Base-by-base conservation (phyloP, 2,888 invertebrate genomes). In the Sarcophaga subvicina region DNA sequence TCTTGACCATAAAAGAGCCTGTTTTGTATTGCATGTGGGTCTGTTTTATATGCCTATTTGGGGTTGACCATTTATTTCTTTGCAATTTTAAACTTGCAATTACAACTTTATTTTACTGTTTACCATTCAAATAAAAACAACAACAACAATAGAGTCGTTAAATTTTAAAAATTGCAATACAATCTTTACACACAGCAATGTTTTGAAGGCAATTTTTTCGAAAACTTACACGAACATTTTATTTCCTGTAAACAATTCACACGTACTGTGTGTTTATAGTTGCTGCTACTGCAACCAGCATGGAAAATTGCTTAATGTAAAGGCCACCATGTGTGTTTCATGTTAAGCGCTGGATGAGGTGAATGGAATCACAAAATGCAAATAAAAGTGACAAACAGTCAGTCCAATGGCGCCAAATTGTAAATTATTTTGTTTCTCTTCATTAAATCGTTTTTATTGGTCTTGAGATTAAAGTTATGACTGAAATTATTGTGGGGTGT, bases 401-500 rank as follows among this genome's bases (percentile, higher is more conserved):
- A 85, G 75, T 82, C 78, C 73, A 81, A 78, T 82, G 85, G 85
- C 85, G 85, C 85, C 85, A 85, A 85, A 81, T 72, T 63, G 59
- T 70, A 84, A 76, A 79, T 66, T 71, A 37, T 63, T 11, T 62
- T 64, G 54, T 70, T 75, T 62, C 49, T 67, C 17, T 66, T 10
- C 17, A 37, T 12, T 17, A 14, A 27, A 27, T 25, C 25, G 8
- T 66, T 66, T 66, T 66, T 66, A 10, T 66, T 66, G 25, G 66
- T 27, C 8, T 37, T 4, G 3, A n/a, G 60, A 67, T 70, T 54
- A 17, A 72, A 62, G 49, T 78, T 67, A 78, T 78, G 67, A 78
- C 66, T 62, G 22, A 72, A 67, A 20, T 25, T 37, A 62, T 37
- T 37, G 37, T 8, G 3, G 8, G 3, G 8, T 37, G 37, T 64